Base-by-base conservation (phyloP, 2,888 invertebrate genomes). In the Matsumyia berberina region DNA sequence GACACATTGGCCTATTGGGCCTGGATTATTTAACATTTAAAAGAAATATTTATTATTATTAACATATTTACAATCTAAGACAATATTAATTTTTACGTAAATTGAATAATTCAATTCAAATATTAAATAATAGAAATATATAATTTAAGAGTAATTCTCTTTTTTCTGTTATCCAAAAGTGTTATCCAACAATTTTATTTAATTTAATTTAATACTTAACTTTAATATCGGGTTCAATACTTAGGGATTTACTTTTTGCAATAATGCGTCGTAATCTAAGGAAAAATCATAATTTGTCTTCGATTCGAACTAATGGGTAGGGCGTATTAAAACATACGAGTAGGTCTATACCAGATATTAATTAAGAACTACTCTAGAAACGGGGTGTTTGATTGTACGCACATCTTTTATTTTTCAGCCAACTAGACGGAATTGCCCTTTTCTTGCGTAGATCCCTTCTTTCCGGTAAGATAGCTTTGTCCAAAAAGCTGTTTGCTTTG, bases 1-100 rank as follows among this genome's bases (percentile, higher is more conserved):
- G 87, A 91, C 88, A 87, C 92, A 92, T 87, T 91, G 90, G 88
- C 92, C 92, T 89, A 92, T 91, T 24, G 91, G 90, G 89, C 92
- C 92, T 92, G 82, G 74, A 86, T 80, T 86, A 72, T 77, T 86
- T 15, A 69, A 69, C 42, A 62, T 74, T 58, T 5, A 60, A 74
- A 85, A 79, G 35, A 70, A 80, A 35, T 55, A 44, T 62, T 69
- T 42, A 57, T 55, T 51, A 79, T 74, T 79, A 74, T 79, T 69
- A 11, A 85, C 69, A 64, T 58, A 83, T 64, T 49, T 67, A 78
- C 78, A 83, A 35, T 37, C 49, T 29, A 12, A 46, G n/a, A 1
- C 11, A 2, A 49, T 3, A 51, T 51, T 51, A 42, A 42, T 67
- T 12, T 3, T 39, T 3, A 15, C 24, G 15, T 12, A 15, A 8